phyloP scores from a whole-genome alignment of 2,113 vertebrate species.

The Albula glossodonta region DNA sequence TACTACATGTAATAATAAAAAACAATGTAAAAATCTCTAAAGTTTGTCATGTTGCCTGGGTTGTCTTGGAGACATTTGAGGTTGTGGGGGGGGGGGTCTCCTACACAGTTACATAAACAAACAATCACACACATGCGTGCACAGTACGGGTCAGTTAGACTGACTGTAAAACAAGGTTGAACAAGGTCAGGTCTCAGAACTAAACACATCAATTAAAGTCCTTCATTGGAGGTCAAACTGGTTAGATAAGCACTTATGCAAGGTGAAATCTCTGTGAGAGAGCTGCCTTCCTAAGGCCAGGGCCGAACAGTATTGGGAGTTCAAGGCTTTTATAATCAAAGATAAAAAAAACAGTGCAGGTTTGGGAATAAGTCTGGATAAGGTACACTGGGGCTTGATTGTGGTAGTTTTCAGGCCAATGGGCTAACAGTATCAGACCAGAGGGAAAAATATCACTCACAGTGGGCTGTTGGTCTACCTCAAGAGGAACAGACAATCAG shows the following conservation, averaged over 20 bases:
- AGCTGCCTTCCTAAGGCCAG: background rate
- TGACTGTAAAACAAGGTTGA: background rate
- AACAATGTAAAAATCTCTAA: slow-evolving; percentile 24
- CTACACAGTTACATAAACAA: background rate
- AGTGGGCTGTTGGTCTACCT: background rate
- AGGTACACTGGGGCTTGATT: background rate
- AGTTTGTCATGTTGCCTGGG: slow-evolving; percentile 2
- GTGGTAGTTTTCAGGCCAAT: background rate
- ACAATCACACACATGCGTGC: slow-evolving; percentile 16
- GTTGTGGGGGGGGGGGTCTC: slow-evolving; percentile 45
- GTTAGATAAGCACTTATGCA: background rate
- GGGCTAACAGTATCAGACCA: background rate
- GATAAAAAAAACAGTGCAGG: background rate
- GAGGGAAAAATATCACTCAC: background rate
- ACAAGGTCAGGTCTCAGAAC: background rate
- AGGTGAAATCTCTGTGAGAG: background rate
- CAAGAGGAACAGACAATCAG: background rate
- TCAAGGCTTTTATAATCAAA: background rate
- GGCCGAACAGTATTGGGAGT: background rate
- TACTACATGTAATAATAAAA: slow-evolving; percentile 52
- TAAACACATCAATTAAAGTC: background rate
- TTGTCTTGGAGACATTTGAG: slow-evolving; percentile 17
- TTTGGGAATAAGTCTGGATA: background rate
- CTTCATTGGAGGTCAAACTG: background rate
- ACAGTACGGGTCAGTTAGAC: background rate